Conservation (phyloP, 2,888 invertebrate genomes). For the Enoplolaimus lenunculus region DNA sequence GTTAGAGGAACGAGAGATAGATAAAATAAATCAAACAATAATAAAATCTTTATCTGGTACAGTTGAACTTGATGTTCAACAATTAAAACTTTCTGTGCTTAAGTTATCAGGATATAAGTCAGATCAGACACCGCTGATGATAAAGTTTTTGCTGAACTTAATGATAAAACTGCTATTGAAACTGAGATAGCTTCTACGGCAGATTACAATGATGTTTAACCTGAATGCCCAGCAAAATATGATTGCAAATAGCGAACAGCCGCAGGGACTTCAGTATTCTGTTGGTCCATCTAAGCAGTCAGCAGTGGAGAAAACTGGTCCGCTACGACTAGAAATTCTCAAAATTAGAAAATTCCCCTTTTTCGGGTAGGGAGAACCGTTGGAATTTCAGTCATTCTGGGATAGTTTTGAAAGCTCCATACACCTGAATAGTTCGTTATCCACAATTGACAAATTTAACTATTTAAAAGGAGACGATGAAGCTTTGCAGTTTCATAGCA, state of each 20-base stretch:
- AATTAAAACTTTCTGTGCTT: not conserved
- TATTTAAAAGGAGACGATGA: not conserved
- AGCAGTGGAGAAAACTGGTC: not conserved
- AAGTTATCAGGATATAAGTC: not conserved
- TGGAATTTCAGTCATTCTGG: not conserved
- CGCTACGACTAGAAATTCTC: not conserved
- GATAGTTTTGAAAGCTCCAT: not conserved
- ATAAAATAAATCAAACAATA: not conserved
- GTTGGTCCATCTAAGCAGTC: not conserved
- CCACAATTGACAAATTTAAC: not conserved
- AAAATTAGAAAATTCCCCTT: not conserved
- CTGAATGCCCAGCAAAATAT: not conserved
- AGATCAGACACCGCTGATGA: not conserved
- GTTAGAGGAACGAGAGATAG: not conserved
- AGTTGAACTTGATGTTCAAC: not conserved
- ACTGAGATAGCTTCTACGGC: not conserved
- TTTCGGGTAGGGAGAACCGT: not conserved
- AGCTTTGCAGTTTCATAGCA: slow-evolving; percentile 1
- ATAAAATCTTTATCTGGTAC: not conserved
- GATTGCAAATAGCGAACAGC: not conserved
- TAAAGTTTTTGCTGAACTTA: not conserved
- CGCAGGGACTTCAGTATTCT: not conserved
- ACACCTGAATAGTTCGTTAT: not conserved
- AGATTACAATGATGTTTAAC: not conserved
- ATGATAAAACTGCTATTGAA: not conserved